Base-by-base conservation (phyloP, 53 echinoderm and acorn worm species). In the Holothuria scabra region DNA sequence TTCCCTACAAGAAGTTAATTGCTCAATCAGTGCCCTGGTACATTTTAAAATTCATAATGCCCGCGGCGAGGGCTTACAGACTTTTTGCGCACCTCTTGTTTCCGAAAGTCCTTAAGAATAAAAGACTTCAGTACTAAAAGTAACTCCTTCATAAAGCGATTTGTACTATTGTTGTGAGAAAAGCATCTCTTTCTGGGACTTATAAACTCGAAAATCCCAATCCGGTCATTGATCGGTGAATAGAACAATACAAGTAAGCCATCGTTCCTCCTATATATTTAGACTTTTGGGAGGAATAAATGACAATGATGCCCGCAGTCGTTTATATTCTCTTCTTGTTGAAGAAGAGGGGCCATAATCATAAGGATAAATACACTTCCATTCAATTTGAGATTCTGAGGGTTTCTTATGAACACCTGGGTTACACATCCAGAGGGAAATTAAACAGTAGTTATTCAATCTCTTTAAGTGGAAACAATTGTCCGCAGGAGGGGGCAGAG, bases 391-490 rank as follows among this genome's bases (percentile, higher is more conserved):
- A 8, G 1, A 29, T 65, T 65, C 28, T 13, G 28, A 12, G 31
- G 31, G 28, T 65, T 31, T 29, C 28, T 29, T 24, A 14, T 28
- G 31, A 65, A 65, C 28, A 29, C 28, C 31, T 29, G 65, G 28
- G 31, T 65, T 65, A 52, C 69, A n/a, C n/a, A 34, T 21, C 69
- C 35, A n/a, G 35, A 34, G 69, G 44, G 69, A 37, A 41, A 69
- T 69, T 69, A 69, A 30, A 69, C 69, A 69, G 69, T 69, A 69
- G 69, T 69, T 69, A 69, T 69, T 69, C 69, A 69, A 37, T 69
- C 38, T 37, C 35, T 21, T 21, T 9, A 52, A 52, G 52, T 52
- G 52, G 52, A 52, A 52, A 52, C 52, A 52, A 52, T 52, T 52
- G 52, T 52, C 52, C 16, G 52, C 52, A 52, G 52, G 52, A 52